Base-by-base conservation (phyloP, 2,888 invertebrate genomes). In the Parapristionchus giblindavisi region DNA sequence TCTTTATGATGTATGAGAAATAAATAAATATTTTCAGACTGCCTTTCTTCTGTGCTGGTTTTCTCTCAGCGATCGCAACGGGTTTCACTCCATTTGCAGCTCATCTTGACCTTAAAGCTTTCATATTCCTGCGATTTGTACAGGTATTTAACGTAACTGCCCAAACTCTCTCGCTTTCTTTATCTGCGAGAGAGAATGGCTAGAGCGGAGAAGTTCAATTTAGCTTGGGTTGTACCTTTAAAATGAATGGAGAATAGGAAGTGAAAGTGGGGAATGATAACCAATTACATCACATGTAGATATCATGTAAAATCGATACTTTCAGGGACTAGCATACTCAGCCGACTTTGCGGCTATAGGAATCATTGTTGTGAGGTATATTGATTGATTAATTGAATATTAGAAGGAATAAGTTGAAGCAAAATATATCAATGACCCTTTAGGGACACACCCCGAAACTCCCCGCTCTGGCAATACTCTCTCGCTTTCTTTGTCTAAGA, bases 341-440 rank as follows among this genome's bases (percentile, higher is more conserved):
- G 60, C 73, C 24, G 73, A 73, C 51, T 73, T 73, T 36, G 73
- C 73, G 5, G 73, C 73, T 21, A 32, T 73, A 36, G 73, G 73
- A 73, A 38, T 73, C n/a, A 40, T 75, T 38, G 56, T 66, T 2
- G 75, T 75, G n/a, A 54, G 70, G 70, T 71, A 40, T 54, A 52
- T 6, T 8, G 6, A 17, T 54, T 6, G 17, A 14, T 54, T n/a
- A 14, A n/a, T 54, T 14, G 17, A 54, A n/a, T 54, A 6, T 6
- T 14, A 24, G 17, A 24, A 24, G 6, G 14, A 54, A n/a, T 14
- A 14, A n/a, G 24, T 27, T 24, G 27, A 54, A 8, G 24, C 27
- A 14, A 17, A 54, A 17, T 6, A n/a, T 27, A 6, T n/a, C n/a
- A n/a, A n/a, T n/a, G n/a, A n/a, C n/a, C n/a, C n/a, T n/a, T n/a